Evolutionary conservation across 2,797 vertebrate species (phyloP).

Genomic region (Melanogrammus aeglefinus): DNA sequence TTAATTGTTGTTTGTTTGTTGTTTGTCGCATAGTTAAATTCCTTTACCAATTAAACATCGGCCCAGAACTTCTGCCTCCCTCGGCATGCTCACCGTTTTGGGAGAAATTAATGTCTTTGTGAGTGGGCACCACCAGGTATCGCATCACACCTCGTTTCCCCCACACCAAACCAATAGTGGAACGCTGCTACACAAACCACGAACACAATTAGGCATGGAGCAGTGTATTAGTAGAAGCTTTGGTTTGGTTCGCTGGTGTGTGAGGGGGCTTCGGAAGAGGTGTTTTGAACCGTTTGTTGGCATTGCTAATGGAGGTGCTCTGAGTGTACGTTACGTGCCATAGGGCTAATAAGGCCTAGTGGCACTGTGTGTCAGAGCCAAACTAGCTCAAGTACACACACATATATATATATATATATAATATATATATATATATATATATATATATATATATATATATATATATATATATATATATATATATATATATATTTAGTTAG

Average conservation of each 20-base stretch:
- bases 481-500: not conserved
- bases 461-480: not conserved
- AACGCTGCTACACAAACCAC: not conserved
- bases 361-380: not conserved
- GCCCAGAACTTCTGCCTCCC: not conserved
- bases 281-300: not conserved
- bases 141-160: not conserved
- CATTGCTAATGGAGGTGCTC: not conserved
- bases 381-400: not conserved
- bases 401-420: slow-evolving; percentile 1
- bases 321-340: not conserved
- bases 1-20: not conserved
- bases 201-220: not conserved
- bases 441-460: not conserved
- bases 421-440: not conserved
- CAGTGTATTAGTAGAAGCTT: not conserved
- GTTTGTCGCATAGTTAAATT: not conserved
- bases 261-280: not conserved
- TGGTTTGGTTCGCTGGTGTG: too few relatives aligned
- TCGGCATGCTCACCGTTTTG: not conserved
- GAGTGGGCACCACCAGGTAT: not conserved
- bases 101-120: not conserved
- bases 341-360: not conserved
- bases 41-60: not conserved
- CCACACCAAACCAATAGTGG: not conserved